These are phyloP conservation scores for Meriones psammophilus DNA, from an alignment of 2,797 vertebrate species.

Conservation along the genomic window DNA sequence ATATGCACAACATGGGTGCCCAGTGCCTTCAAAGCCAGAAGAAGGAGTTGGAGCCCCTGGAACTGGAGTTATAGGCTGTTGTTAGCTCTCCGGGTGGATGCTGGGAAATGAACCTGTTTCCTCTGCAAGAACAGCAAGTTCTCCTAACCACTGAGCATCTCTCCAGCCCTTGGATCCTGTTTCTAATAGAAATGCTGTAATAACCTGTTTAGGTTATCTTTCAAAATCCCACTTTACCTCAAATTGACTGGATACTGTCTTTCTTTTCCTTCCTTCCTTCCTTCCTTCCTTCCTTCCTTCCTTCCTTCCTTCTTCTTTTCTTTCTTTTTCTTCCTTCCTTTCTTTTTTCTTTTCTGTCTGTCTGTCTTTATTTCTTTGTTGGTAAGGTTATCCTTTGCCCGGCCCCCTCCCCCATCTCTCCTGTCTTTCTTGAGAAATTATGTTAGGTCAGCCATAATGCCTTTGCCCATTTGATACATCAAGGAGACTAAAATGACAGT, in stretches of 20 bases:
- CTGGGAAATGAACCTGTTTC: background rate
- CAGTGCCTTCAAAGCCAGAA: background rate
- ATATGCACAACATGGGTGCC: background rate
- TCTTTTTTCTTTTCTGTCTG: background rate
- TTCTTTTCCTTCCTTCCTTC: background rate
- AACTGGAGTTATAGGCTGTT: background rate
- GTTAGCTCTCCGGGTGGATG: background rate
- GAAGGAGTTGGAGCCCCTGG: background rate
- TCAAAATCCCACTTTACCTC: slow-evolving; percentile 32
- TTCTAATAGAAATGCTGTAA: slow-evolving; percentile 32
- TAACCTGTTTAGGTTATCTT: slow-evolving; percentile 1
- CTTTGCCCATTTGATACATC: background rate
- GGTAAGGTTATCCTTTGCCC: background rate
- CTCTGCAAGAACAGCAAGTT: background rate
- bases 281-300: background rate
- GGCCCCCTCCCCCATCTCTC: background rate
- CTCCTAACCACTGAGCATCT: background rate
- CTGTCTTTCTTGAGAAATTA: background rate
- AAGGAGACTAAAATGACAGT: background rate
- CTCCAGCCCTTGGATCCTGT: background rate
- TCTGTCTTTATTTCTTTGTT: background rate
- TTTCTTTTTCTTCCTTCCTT: background rate
- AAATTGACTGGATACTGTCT: background rate
- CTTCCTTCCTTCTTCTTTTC: background rate
- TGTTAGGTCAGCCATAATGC: slow-evolving; percentile 32